These are phyloP conservation scores for Anoura caudifer DNA, from an alignment of 2,113 vertebrate genomes.

Conservation along the genomic window DNA sequence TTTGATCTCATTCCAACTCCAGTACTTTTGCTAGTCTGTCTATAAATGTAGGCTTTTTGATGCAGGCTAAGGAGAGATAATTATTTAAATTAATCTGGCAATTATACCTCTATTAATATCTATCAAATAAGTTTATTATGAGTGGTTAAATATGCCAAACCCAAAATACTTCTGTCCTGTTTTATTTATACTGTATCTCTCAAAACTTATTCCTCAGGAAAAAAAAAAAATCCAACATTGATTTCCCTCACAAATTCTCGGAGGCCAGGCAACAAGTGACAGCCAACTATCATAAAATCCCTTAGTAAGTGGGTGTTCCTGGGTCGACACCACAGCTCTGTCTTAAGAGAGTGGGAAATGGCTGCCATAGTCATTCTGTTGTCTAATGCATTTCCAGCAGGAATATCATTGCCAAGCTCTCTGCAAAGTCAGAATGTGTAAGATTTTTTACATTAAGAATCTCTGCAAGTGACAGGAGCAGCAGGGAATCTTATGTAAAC, in stretches of 20 bases:
- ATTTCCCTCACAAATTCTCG: not conserved
- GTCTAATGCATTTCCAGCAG: not conserved
- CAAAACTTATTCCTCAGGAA: not conserved
- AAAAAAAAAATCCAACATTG: not conserved
- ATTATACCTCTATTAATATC: conserved; percentile 4
- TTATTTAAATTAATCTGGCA: not conserved
- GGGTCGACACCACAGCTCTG: not conserved
- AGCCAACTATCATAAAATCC: not conserved
- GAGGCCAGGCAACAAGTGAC: not conserved
- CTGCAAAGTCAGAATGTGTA: not conserved
- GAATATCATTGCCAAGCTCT: not conserved
- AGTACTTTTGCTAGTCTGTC: not conserved
- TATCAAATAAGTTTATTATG: not conserved
- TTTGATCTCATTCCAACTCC: not conserved
- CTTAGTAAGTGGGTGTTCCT: not conserved
- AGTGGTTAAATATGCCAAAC: not conserved
- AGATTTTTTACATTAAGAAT: not conserved
- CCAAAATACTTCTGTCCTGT: not conserved
- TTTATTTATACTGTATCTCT: not conserved
- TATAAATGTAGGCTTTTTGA: not conserved
- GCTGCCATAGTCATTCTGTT: not conserved
- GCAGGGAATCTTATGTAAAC: not conserved
- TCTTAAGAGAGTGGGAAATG: not conserved
- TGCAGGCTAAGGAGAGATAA: not conserved
- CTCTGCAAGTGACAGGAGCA: not conserved